Conservation (phyloP, 2,888 invertebrate genomes). For the Oscheius sp. region DNA sequence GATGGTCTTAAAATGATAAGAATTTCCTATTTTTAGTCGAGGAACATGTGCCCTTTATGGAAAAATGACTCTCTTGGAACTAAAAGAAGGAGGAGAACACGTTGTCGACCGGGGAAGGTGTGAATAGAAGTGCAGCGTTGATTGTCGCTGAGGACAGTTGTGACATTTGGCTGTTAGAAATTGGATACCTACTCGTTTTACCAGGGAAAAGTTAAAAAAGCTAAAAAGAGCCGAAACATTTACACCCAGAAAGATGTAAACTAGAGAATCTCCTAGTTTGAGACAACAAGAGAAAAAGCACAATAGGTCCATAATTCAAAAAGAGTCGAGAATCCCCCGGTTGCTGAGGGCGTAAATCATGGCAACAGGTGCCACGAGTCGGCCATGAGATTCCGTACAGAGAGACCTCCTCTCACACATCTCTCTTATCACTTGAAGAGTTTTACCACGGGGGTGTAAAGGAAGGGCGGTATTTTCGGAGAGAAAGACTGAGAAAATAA, state of each 20-base stretch:
- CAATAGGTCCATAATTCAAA: slow-evolving; percentile 19
- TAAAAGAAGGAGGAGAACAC: no score
- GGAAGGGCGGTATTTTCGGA: neutral
- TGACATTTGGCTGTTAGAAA: slow-evolving; percentile 28
- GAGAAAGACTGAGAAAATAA: slow-evolving; percentile 27
- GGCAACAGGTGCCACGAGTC: slow-evolving; percentile 27
- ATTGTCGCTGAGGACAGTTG: slow-evolving; percentile 22
- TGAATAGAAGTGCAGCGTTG: slow-evolving; percentile 11
- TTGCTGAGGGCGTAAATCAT: slow-evolving; percentile 29
- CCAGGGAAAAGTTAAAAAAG: slow-evolving; percentile 15
- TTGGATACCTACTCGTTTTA: slow-evolving; percentile 9
- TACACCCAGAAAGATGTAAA: neutral
- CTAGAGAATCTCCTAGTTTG: neutral
- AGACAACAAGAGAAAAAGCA: neutral
- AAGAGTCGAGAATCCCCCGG: slow-evolving; percentile 14
- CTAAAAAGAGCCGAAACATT: slow-evolving; percentile 13
- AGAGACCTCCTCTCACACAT: slow-evolving; percentile 3
- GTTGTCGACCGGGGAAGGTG: neutral
- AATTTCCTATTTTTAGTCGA: no score
- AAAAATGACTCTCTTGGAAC: no score
- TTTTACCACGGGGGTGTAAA: slow-evolving; percentile 11
- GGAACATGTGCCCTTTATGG: no score
- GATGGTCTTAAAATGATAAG: no score
- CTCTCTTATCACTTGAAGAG: slow-evolving; percentile 24
- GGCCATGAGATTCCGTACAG: slow-evolving; percentile 23